Evolutionary conservation across 2,888 invertebrate genomes (phyloP).

Genomic region (Lamellibrachia columna): DNA sequence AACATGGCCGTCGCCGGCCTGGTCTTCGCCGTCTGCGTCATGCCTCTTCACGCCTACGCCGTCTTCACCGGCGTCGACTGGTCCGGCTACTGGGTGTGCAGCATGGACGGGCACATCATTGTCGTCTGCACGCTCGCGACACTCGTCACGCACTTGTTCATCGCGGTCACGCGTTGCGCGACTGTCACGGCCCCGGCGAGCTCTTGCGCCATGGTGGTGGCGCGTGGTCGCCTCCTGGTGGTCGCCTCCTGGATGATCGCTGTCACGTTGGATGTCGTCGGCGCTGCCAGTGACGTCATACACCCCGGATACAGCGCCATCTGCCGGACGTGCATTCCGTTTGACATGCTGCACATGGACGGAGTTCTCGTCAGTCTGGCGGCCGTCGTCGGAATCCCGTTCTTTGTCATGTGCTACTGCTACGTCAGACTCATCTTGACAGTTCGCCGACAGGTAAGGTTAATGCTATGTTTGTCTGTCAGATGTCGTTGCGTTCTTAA

Average conservation of each 20-base stretch:
- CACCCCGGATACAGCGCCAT: constrained; percentile 14
- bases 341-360: constrained; percentile 19
- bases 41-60: not conserved
- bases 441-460: constrained; percentile 13
- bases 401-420: constrained; percentile 19
- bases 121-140: constrained; percentile 23
- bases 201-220: not conserved
- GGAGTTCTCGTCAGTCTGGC: not conserved
- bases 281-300: not conserved
- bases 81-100: constrained; percentile 18
- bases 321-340: constrained; percentile 21
- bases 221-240: not conserved
- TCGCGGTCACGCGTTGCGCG: constrained; percentile 19
- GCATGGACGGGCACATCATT: constrained; percentile 14
- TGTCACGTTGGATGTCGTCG: not conserved
- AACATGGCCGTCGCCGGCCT: constrained; percentile 3
- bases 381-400: not conserved
- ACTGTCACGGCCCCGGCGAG: not conserved
- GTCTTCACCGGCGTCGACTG: not conserved
- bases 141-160: constrained; percentile 19
- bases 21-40: constrained; percentile 8
- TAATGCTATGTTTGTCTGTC: not conserved
- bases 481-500: no score
- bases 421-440: constrained; percentile 20
- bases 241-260: not conserved